Evolutionary conservation across 2,113 vertebrate genomes (phyloP), one percentile per base, ranked within the genome.

Genomic region (Porphyrio hochstetteri): DNA sequence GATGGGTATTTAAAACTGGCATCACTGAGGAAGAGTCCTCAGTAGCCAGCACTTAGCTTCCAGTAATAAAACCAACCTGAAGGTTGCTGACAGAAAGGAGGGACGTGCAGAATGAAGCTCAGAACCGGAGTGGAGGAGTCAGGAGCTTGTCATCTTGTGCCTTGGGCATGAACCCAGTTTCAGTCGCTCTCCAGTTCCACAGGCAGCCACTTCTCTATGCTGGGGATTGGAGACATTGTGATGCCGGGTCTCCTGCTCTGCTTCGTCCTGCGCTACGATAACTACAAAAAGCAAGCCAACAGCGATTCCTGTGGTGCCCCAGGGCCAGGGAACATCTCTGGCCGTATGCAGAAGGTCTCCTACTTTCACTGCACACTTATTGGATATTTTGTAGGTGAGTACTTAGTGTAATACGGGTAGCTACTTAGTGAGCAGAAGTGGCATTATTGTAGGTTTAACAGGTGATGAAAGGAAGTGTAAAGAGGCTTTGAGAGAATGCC

Each of bases 351-450:
- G 96, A 99, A 99, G 63, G 99, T 99, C 93, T 99, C 99, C 69
- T 99, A 99, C 98, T 99, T 99, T 95, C 99, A 99, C 98, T 99
- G 99, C 98, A 99, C 99, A 87, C 99, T 99, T 93, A 99, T 99
- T 74, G 99, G 99, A 93, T 99, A 99, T 98, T 99, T 99, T 80
- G 99, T 99, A 97, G 99, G 99, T 99, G 98, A 98, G 99, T 83
- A 82, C 65, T 40, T 24, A 35, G 69, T 91, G 75, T 65, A 71
- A 56, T 56, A 55, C 11, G 36, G 46, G 16, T 17, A 36, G 42
- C 55, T 56, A 68, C 71, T 80, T 57, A 57, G 74, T 42, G 86
- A 86, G 78, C 88, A 95, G 86, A 40, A 11, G 20, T 44, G 64
- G 80, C 85, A 91, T 93, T 88, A 67, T 5, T 40, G 48, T 36